These are phyloP conservation scores for Hypomecis atomaria DNA, from an alignment of 2,888 invertebrate species.

Conservation along the genomic window DNA sequence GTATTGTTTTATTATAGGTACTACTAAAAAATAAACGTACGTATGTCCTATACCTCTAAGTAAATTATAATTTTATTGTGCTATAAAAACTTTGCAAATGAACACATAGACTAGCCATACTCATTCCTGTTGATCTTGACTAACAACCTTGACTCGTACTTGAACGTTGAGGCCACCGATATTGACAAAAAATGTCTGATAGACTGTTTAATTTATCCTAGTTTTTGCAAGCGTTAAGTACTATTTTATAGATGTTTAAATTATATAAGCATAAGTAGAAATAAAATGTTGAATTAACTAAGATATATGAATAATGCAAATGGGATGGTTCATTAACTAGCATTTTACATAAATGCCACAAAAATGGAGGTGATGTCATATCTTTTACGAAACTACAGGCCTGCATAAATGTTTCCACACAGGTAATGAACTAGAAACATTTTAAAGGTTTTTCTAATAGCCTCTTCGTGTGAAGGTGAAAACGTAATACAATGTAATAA, in stretches of 20 bases:
- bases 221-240: constrained; percentile 8
- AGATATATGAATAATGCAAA: too few species aligned
- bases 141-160: constrained; percentile 24
- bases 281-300: background rate
- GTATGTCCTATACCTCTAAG: too few species aligned
- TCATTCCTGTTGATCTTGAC: constrained; percentile 19
- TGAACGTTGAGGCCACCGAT: constrained; percentile 18
- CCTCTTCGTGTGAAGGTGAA: constrained; percentile 14
- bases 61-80: too few species aligned
- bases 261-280: background rate
- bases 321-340: too few species aligned
- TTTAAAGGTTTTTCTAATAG: constrained; percentile 9
- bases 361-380: background rate
- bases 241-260: background rate
- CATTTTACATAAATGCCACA: too few species aligned
- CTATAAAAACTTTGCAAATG: background rate
- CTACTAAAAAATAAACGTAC: too few species aligned
- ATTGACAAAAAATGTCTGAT: constrained; percentile 29
- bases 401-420: background rate
- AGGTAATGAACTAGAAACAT: background rate
- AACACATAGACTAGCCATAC: constrained; percentile 9
- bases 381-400: background rate
- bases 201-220: constrained; percentile 15
- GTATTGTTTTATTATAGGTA: too few species aligned
- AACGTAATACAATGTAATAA: constrained; percentile 18